A percentile compares a stretch with the other conserved stretches of the same genome.
These are phyloP conservation scores for Mythimna albipuncta DNA, from an alignment of 2,888 invertebrate genomes.

Conservation along the genomic window DNA sequence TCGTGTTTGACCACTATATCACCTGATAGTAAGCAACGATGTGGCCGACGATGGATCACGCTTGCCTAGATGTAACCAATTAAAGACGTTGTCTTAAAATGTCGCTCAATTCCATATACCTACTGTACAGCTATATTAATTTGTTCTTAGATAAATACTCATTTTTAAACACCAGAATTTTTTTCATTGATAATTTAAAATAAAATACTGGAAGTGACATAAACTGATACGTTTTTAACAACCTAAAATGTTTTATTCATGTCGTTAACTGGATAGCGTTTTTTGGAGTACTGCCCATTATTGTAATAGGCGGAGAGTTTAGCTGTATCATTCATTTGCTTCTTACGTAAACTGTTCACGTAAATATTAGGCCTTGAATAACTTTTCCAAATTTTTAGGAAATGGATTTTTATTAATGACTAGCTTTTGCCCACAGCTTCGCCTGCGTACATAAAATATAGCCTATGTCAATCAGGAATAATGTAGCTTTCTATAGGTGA, in stretches of 20 bases:
- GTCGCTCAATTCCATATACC: neutral
- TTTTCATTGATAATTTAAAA: neutral
- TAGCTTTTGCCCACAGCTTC: no score
- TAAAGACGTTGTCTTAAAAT: neutral
- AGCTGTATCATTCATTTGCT: slow-evolving; percentile 14
- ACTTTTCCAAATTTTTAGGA: neutral
- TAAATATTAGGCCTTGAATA: slow-evolving; percentile 9
- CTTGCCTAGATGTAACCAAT: no score
- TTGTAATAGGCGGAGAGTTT: slow-evolving; percentile 8
- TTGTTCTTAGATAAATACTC: neutral
- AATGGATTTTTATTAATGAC: neutral
- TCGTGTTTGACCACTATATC: no score
- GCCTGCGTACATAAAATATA: no score
- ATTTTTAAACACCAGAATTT: no score
- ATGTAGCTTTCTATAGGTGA: no score
- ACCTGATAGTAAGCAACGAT: no score
- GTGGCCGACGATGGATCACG: no score
- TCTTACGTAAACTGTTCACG: slow-evolving; percentile 27
- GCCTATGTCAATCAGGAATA: no score
- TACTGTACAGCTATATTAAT: neutral
- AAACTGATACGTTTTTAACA: slow-evolving; percentile 36
- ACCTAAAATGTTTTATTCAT: slow-evolving; percentile 49
- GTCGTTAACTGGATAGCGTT: slow-evolving; percentile 9
- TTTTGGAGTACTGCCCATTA: slow-evolving; percentile 43
- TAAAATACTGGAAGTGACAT: slow-evolving; percentile 5